Evolutionary conservation across 2,113 vertebrate species (phyloP).

Genomic region (Halichoeres trimaculatus): DNA sequence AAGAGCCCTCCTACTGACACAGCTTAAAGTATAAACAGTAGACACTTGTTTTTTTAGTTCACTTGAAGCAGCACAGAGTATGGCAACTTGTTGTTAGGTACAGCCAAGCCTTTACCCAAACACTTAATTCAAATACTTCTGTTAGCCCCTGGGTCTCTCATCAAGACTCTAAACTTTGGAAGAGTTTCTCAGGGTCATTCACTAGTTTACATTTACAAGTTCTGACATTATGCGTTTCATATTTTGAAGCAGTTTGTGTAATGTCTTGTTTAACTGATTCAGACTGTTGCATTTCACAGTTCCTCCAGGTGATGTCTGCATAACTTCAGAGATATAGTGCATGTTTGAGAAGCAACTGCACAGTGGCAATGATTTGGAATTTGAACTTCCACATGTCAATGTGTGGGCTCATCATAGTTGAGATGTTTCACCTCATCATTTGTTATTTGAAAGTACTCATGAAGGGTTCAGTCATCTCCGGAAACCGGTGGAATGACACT

Average conservation of each 20-base stretch:
- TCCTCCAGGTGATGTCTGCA: no score
- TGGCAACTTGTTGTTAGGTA: background rate
- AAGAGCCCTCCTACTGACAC: conserved; percentile 18
- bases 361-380: background rate
- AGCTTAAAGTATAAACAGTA: background rate
- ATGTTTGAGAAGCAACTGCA: no score
- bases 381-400: background rate
- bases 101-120: background rate
- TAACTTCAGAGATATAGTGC: no score
- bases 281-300: no score
- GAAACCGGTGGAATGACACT: background rate
- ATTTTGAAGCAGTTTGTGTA: no score
- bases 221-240: no score
- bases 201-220: no score
- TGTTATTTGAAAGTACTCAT: background rate
- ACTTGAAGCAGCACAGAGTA: background rate
- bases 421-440: background rate
- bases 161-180: background rate
- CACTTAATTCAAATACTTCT: background rate
- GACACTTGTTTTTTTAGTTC: conserved; percentile 4
- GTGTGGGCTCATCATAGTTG: background rate
- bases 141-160: no score
- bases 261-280: background rate
- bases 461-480: background rate
- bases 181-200: no score